phyloP scores from a whole-genome alignment of 2,888 invertebrate genomes.

The Sphinx pinastri region DNA sequence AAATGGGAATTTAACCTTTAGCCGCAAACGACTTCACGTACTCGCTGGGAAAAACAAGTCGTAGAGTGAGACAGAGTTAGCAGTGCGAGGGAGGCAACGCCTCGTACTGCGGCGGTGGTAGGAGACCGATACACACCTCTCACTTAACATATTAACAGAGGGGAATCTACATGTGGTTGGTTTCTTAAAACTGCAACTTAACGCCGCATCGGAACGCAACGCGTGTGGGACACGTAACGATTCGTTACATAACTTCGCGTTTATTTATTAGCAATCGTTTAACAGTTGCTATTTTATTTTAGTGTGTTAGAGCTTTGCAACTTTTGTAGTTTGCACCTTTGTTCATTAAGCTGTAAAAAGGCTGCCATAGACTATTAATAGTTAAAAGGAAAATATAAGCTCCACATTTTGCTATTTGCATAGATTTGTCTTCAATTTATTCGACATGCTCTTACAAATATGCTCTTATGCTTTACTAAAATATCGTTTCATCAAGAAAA shows the following conservation, averaged over 20 bases:
- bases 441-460: too few relatives aligned
- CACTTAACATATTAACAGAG: conserved; percentile 17
- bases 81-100: conserved; percentile 4
- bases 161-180: neutral
- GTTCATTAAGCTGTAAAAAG: neutral
- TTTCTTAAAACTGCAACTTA: conserved; percentile 18
- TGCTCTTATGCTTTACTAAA: too few relatives aligned
- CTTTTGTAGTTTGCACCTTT: neutral
- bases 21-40: conserved; percentile 2
- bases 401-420: neutral
- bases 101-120: neutral
- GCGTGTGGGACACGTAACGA: conserved; percentile 3
- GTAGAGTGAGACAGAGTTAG: neutral
- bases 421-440: neutral
- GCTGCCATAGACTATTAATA: too few relatives aligned
- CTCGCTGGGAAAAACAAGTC: conserved; percentile 13
- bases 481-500: too few relatives aligned
- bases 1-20: conserved; percentile 27
- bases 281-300: neutral
- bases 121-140: conserved; percentile 12
- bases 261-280: conserved; percentile 6
- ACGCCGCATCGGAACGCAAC: conserved; percentile 3
- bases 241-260: conserved; percentile 8
- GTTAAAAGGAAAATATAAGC: neutral
- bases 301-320: neutral